phyloP scores from a whole-genome alignment of 2,113 vertebrate species.

The Cromileptes altivelis region DNA sequence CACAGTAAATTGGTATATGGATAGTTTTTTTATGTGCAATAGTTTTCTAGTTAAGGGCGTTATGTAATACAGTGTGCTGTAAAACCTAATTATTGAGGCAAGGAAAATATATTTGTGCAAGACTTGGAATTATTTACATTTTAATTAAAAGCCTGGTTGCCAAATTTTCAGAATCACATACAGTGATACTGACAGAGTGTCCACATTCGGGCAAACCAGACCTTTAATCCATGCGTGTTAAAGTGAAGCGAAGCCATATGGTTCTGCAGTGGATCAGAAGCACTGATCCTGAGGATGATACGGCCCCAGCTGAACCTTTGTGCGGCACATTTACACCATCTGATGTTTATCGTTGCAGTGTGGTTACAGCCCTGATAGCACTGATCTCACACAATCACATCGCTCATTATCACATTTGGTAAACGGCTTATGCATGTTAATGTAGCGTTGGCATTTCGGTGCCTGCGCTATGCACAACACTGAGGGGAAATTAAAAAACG shows the following conservation, averaged over 20 bases:
- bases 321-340: slow-evolving; percentile 65
- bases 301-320: slow-evolving; percentile 67
- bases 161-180: not conserved
- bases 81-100: not conserved
- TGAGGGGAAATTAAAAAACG: not conserved
- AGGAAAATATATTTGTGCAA: too few species aligned
- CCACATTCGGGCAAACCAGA: not conserved
- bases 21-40: slow-evolving; percentile 4
- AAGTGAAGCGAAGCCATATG: slow-evolving; percentile 75
- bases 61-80: not conserved
- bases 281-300: slow-evolving; percentile 74
- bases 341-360: slow-evolving; percentile 68
- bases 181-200: slow-evolving; percentile 20
- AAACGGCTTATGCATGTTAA: slow-evolving; percentile 39
- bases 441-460: slow-evolving; percentile 16
- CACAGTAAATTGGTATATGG: slow-evolving; percentile 22
- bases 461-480: not conserved
- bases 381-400: slow-evolving; percentile 62
- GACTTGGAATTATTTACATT: not conserved
- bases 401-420: slow-evolving; percentile 51
- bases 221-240: slow-evolving; percentile 64
- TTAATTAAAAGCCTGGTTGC: not conserved
- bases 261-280: slow-evolving; percentile 72
- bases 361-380: slow-evolving; percentile 45
- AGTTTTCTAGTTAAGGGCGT: slow-evolving; percentile 9